Evolutionary conservation across 2,888 invertebrate species (phyloP), one percentile per base, ranked within the genome.

Genomic region (Melangyna quadrimaculata): DNA sequence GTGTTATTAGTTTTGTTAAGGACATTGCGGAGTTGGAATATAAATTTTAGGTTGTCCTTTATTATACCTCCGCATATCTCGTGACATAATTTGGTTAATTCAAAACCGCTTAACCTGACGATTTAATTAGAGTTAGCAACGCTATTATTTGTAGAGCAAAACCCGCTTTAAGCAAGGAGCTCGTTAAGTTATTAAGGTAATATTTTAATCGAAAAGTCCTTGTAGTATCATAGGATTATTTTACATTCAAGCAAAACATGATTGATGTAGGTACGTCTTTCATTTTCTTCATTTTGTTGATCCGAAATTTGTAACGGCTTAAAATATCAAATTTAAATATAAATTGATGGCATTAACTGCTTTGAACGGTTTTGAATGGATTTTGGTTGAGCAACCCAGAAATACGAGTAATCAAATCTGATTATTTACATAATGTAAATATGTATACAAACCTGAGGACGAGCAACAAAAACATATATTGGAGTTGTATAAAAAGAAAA

Each of bases 31-130:
- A n/a, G n/a, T n/a, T 40, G 57, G 12, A 51, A 63, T 12, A 63
- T 43, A 63, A 10, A 43, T 63, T 63, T 22, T 0, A 27, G 17
- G 17, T 63, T 29, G 37, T 59, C 35, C 29, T 27, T 29, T 35
- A 45, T 72, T 35, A 10, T 48, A 19, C 17, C 59, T 6, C 59
- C n/a, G n/a, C n/a, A n/a, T n/a, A 17, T 40, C 27, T 9, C 48
- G 69, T 65, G 61, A 80, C 55, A 63, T 55, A 74, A 80, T 55
- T 48, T 19, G 59, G 55, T 70, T 80, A 40, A 74, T 75, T 74
- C 70, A 74, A 80, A 55, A 74, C 35, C 55, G 40, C 37, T 80
- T 80, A 45, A 70, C 45, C 48, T 45, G 55, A n/a, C 48, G 29
- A 75, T 70, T 70, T 48, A 65, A 48, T 70, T 80, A 3, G 22